Evolutionary conservation across 2,797 vertebrate species (phyloP).

Genomic region (Dermochelys coriacea): DNA sequence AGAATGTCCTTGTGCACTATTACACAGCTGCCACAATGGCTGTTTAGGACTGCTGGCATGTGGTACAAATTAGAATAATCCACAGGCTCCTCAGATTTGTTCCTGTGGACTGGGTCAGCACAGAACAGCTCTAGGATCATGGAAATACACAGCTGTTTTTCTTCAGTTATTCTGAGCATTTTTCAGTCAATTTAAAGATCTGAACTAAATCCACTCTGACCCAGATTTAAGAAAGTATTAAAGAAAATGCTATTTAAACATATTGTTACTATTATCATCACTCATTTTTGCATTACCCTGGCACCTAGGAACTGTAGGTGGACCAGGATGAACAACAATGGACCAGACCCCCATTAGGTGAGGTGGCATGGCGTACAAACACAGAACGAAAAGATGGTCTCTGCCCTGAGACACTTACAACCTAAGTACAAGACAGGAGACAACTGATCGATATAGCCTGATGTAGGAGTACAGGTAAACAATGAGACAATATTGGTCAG

Average conservation of each 20-base stretch:
- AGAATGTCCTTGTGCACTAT: neutral
- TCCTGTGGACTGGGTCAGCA: neutral
- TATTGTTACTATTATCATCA: neutral
- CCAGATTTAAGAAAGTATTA: neutral
- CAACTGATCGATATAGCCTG: too few species aligned
- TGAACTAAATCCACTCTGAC: neutral
- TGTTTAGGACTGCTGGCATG: neutral
- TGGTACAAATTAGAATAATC: neutral
- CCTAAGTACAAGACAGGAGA: too few species aligned
- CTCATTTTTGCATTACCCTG: too few species aligned
- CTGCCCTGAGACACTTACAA: too few species aligned
- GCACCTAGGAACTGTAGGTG: too few species aligned
- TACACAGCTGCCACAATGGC: neutral
- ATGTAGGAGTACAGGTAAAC: too few species aligned
- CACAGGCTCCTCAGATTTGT: neutral
- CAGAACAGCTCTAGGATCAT: neutral
- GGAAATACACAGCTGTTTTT: neutral
- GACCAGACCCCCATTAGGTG: too few species aligned
- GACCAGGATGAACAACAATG: too few species aligned
- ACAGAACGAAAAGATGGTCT: too few species aligned
- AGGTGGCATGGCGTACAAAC: too few species aligned
- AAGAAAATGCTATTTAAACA: neutral
- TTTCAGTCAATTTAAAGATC: neutral
- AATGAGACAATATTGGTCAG: too few species aligned
- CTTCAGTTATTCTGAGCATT: neutral